A percentile compares a stretch with the other conserved stretches of the same genome.
These are phyloP conservation scores for Sorex araneus DNA, from an alignment of 2,113 vertebrate species.

Conservation along the genomic window DNA sequence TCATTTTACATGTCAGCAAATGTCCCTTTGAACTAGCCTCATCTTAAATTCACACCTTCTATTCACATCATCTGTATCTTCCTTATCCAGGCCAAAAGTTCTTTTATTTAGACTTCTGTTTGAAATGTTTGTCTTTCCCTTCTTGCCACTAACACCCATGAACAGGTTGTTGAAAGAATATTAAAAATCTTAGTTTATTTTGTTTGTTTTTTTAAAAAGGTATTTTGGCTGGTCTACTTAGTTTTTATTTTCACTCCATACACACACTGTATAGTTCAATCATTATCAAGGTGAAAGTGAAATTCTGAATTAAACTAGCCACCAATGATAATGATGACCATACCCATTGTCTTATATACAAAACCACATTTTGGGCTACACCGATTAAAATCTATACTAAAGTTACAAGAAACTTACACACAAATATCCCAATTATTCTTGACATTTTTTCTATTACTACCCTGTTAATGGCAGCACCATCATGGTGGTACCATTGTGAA, in stretches of 20 bases:
- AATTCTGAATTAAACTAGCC: not conserved
- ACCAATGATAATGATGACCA: too few relatives aligned
- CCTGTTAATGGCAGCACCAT: not conserved
- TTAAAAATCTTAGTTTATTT: not conserved
- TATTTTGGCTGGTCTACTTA: not conserved
- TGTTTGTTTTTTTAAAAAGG: not conserved
- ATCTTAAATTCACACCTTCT: too few relatives aligned
- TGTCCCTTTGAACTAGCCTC: too few relatives aligned
- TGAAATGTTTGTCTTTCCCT: not conserved
- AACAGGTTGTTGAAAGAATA: not conserved
- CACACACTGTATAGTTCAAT: not conserved
- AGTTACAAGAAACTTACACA: too few relatives aligned
- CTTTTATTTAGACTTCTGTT: not conserved
- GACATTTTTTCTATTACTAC: not conserved
- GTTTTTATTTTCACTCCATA: not conserved
- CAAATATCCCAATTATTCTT: too few relatives aligned
- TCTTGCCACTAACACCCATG: not conserved
- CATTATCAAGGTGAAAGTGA: not conserved
- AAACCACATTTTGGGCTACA: too few relatives aligned
- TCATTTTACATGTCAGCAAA: too few relatives aligned
- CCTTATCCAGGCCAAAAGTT: not conserved
- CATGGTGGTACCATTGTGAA: not conserved
- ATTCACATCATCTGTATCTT: too few relatives aligned
- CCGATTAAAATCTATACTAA: too few relatives aligned
- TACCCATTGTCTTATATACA: too few relatives aligned